Base-by-base conservation (phyloP, 2,888 invertebrate species). In the Rhorus exstirpatorius region DNA sequence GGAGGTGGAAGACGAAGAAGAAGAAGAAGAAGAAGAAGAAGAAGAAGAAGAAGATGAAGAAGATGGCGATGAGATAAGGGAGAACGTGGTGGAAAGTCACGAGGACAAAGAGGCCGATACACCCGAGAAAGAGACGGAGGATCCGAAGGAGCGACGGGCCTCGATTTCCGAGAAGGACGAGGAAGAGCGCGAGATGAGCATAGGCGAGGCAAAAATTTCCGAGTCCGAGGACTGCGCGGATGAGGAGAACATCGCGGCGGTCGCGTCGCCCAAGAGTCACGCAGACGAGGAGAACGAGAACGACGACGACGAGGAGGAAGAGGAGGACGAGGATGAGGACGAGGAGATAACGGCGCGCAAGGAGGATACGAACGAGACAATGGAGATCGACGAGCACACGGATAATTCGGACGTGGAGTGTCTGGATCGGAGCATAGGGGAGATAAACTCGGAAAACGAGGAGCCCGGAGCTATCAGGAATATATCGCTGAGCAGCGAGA, bases 191-290 rank as follows among this genome's bases (percentile, higher is more conserved):
- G 77, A 68, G 0, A 63, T n/a, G 58, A 8, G 17, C 4, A 31
- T 76, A 24, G 80, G 74, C 53, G 86, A 89, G 67, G 84, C 87
- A 6, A 87, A 88, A 63, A 44, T 84, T 58, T 84, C 85, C 4
- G 85, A 86, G 72, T 85, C 87, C 12, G 80, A 84, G 8, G 87
- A 87, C 21, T 93, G 93, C 85, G 93, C 93, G 53, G 94, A 94
- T 91, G 95, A 95, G 87, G 94, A 94, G 84, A 92, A 95, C 93
- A 88, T 92, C 93, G 81, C 90, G 86, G 89, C 90, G 89, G 91
- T 90, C 89, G 90, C 91, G 88, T 89, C 90, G 68, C 88, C 89
- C 58, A 83, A 86, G 82, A 86, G 85, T 31, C 83, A 79, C 63
- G 51, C n/a, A 17, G 38, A 65, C 19, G 83, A 83, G 46, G 81